Conservation (phyloP, 1,140 invertebrate species). For the Drosophila virilis region DNA sequence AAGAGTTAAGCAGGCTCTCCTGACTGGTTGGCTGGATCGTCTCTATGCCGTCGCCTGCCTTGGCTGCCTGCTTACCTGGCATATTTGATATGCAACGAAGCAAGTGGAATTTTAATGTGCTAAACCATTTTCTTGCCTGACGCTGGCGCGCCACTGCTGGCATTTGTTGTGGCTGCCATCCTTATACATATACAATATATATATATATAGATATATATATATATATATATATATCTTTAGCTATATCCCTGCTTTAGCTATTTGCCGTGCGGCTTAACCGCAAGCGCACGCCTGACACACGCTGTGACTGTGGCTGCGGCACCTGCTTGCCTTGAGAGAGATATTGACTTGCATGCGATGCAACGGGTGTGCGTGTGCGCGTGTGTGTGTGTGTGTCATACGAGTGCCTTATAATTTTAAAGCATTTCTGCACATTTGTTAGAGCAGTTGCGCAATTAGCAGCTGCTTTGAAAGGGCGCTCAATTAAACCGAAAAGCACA, state of each 20-base stretch:
- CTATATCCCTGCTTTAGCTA: slow-evolving; percentile 27
- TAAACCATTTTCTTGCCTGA: slow-evolving; percentile 74
- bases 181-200: neutral
- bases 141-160: slow-evolving; percentile 28
- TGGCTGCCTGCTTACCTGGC: slow-evolving; percentile 42
- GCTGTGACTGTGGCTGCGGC: slow-evolving; percentile 4
- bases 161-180: slow-evolving; percentile 32
- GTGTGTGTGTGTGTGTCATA: slow-evolving; percentile 6
- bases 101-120: slow-evolving; percentile 83
- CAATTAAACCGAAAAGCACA: slow-evolving; percentile 54
- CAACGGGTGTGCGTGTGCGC: slow-evolving; percentile 4
- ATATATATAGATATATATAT: neutral
- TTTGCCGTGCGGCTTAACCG: slow-evolving; percentile 40
- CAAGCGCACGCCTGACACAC: slow-evolving; percentile 38
- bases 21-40: slow-evolving; percentile 7
- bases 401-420: slow-evolving; percentile 30
- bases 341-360: slow-evolving; percentile 45
- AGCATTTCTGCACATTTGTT: slow-evolving; percentile 25
- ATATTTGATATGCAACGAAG: slow-evolving; percentile 80
- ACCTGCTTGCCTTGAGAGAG: slow-evolving; percentile 50
- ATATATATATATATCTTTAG: neutral
- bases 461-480: slow-evolving; percentile 40
- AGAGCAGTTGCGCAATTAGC: slow-evolving; percentile 37
- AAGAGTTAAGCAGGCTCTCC: slow-evolving; percentile 58
- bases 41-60: slow-evolving; percentile 9